A percentile compares a stretch with the other conserved stretches of the same genome.
Conservation (phyloP, 2,113 vertebrate species). For the Ivindomyrus marchei region DNA sequence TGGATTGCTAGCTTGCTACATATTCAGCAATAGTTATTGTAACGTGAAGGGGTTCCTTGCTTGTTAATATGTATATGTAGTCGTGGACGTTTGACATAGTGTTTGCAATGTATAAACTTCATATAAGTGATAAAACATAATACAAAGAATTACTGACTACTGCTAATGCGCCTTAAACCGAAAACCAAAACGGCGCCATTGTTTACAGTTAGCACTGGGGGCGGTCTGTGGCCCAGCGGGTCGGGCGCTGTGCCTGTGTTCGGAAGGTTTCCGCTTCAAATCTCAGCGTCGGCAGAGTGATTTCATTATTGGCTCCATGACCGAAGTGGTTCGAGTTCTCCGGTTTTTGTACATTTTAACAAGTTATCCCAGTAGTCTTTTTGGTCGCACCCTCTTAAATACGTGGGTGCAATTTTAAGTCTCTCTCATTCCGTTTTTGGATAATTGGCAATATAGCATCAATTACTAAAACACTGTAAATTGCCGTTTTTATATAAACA, state of each 20-base stretch:
- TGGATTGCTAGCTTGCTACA: not conserved
- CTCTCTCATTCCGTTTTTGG: not conserved
- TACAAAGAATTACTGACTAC: not conserved
- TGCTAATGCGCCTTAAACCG: not conserved
- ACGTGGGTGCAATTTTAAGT: not conserved
- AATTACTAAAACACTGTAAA: not conserved
- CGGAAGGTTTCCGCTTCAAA: no score
- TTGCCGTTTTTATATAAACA: not conserved
- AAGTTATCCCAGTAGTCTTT: not conserved
- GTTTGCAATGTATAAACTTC: not conserved
- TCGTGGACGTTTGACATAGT: not conserved
- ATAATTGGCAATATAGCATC: not conserved
- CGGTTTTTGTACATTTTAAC: not conserved
- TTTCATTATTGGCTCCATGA: not conserved
- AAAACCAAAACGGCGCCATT: not conserved
- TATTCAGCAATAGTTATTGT: not conserved
- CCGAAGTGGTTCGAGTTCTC: not conserved
- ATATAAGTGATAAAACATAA: not conserved
- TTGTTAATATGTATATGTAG: not conserved
- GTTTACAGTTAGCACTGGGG: not conserved
- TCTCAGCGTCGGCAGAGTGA: not conserved
- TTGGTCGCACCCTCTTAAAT: not conserved
- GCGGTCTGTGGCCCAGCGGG: not conserved
- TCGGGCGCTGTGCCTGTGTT: not conserved
- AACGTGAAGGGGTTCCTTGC: not conserved